These are phyloP conservation scores for Chironomus tepperi DNA, from an alignment of 1,140 invertebrate species.

Conservation along the genomic window DNA sequence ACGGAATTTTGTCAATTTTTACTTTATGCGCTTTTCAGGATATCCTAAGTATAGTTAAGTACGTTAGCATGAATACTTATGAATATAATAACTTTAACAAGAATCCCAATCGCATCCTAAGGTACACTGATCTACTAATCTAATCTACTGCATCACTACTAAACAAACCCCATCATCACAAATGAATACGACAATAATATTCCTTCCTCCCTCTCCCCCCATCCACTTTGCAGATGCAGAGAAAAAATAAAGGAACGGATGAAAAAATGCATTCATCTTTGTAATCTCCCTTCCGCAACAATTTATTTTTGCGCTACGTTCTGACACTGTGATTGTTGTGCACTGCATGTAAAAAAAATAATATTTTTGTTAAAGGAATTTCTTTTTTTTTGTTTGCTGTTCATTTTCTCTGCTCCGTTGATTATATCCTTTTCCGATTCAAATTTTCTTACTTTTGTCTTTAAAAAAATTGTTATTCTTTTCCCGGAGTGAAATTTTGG, in stretches of 20 bases:
- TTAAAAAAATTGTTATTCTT: no score
- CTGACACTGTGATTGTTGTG: constrained; percentile 4
- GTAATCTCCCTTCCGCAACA: constrained; percentile 23
- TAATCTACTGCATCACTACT: not conserved
- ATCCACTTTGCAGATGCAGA: not conserved
- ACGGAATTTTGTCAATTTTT: no score
- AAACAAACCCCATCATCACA: not conserved
- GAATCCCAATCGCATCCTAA: no score
- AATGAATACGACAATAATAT: no score
- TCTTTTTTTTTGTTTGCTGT: not conserved
- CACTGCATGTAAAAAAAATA: not conserved
- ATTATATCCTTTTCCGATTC: constrained; percentile 21
- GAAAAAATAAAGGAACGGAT: not conserved
- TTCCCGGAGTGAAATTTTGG: no score
- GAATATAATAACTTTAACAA: no score
- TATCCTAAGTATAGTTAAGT: no score
- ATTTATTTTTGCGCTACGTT: constrained; percentile 17
- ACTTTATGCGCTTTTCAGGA: no score
- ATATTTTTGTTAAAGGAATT: not conserved
- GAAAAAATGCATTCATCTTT: constrained; percentile 22
- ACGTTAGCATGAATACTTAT: no score
- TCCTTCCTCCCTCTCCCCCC: not conserved
- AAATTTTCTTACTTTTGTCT: constrained; percentile 10
- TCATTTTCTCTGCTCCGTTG: not conserved
- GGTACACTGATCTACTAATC: no score